These are phyloP conservation scores for Reticulitermes speratus DNA, from an alignment of 1,140 invertebrate species.

Conservation along the genomic window DNA sequence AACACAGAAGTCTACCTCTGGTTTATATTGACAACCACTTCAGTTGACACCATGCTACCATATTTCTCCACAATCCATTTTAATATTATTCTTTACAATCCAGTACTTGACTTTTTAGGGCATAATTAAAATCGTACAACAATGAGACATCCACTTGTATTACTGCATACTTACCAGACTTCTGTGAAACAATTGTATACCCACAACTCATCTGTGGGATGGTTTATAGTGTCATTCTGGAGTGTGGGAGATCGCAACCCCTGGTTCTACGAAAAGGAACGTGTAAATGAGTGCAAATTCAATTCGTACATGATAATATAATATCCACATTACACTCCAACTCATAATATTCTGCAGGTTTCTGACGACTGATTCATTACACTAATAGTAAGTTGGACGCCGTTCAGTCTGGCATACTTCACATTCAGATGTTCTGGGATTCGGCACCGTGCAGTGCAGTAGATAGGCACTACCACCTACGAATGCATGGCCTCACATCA, in stretches of 20 bases:
- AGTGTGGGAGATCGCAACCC: background rate
- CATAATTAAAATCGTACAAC: background rate
- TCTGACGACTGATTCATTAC: too few species aligned
- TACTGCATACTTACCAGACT: background rate
- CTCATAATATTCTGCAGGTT: too few species aligned
- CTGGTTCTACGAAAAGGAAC: background rate
- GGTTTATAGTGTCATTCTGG: background rate
- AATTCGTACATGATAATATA: too few species aligned
- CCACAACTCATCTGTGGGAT: background rate
- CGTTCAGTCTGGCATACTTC: too few species aligned
- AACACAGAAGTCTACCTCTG: background rate
- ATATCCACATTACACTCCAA: too few species aligned
- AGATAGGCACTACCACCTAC: too few species aligned
- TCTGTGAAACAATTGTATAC: slow-evolving; percentile 18
- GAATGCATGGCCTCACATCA: too few species aligned
- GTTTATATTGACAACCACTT: background rate
- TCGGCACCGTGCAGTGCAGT: too few species aligned
- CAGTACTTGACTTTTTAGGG: background rate
- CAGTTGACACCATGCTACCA: background rate
- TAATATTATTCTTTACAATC: background rate
- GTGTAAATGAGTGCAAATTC: too few species aligned
- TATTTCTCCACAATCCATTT: background rate
- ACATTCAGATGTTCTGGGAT: too few species aligned
- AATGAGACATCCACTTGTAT: background rate
- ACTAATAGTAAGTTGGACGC: too few species aligned